Conservation (phyloP, 2,113 vertebrate genomes). For the Hymenochirus boettgeri region DNA sequence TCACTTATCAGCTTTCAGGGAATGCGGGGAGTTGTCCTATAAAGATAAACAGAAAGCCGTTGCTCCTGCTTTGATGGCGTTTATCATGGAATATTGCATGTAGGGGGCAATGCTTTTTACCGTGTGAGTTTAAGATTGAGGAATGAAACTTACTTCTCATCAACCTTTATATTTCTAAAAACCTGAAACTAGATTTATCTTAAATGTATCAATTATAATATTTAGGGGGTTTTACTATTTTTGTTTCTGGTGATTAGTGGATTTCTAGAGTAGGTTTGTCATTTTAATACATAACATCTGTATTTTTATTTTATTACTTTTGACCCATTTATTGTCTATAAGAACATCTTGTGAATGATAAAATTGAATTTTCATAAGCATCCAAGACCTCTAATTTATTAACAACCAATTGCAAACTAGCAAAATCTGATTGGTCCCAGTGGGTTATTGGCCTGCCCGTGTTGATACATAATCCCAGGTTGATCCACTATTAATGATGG, state of each 20-base stretch:
- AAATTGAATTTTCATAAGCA: neutral
- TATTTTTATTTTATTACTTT: neutral
- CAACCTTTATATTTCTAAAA: neutral
- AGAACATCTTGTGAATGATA: neutral
- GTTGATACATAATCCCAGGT: neutral
- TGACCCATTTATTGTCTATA: neutral
- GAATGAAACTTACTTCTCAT: neutral
- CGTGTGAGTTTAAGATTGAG: neutral
- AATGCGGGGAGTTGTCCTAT: too few species aligned
- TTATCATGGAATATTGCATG: neutral
- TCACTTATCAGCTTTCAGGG: too few species aligned
- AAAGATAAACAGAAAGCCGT: neutral
- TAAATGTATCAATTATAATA: neutral
- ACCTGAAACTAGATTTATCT: neutral
- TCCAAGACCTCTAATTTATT: too few species aligned
- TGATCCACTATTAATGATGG: too few species aligned
- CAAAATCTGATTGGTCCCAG: too few species aligned
- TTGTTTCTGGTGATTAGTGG: neutral
- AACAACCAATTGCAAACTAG: too few species aligned
- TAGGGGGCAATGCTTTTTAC: neutral
- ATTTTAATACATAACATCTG: neutral
- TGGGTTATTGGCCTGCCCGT: neutral
- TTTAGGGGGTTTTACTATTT: neutral
- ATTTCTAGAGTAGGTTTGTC: slow-evolving; percentile 1
- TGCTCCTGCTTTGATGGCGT: neutral